Evolutionary conservation across 2,888 invertebrate genomes (phyloP), one percentile per base, ranked within the genome.

Genomic region (Synanthedon tipuliformis): DNA sequence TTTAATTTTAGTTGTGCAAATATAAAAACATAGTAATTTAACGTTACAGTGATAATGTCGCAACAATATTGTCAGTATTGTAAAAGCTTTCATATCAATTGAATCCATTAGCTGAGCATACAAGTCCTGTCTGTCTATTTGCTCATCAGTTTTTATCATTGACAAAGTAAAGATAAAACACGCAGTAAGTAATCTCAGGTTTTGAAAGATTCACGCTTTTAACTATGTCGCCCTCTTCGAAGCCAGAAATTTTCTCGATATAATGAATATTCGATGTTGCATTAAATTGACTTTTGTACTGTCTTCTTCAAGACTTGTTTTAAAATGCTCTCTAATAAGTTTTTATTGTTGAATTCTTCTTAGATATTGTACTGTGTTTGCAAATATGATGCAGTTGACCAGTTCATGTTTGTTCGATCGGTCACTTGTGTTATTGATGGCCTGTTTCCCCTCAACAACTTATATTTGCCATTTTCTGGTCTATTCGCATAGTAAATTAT

Each of bases 31-130:
- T 56, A 65, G 68, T 78, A 81, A 81, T 80, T 80, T 71, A 69
- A 69, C 66, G 70, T 68, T 63, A 66, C 61, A 60, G 62, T 68
- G 78, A 78, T 80, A 81, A 78, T 77, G 79, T 76, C 72, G 65
- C 68, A 63, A 66, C 61, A 59, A 63, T 60, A 63, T 74, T 73
- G 78, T 75, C 78, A 81, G 80, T 75, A 83, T 77, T 84, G 79
- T 85, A 79, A 87, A 87, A 87, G 87, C 87, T 86, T 87, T 86
- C 78, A 81, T 87, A 87, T 87, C 87, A 85, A 86, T 86, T 86
- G 85, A 87, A 86, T 87, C 87, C 87, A 87, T 87, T 87, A 87
- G 83, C 78, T 78, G 81, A 78, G 85, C 81, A 86, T 84, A 87
- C 87, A 87, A 73, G 76, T 75, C 76, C 73, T 73, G 81, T 78